Base-by-base conservation (phyloP, 2,113 vertebrate species). In the Camelus dromedarius region DNA sequence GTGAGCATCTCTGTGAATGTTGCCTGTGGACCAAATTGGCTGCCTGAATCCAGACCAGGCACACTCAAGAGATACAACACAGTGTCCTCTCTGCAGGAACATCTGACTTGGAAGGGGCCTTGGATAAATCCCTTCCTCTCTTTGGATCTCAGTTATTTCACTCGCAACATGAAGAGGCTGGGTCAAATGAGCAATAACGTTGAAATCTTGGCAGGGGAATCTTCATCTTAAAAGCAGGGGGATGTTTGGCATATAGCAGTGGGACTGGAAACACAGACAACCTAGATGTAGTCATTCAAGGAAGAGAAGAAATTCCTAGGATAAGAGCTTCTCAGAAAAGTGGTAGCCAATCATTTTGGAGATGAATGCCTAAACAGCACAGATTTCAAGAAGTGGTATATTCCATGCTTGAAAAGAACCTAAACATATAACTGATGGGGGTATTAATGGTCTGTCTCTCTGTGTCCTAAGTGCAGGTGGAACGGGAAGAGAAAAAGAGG, bases 151-250 rank as follows among this genome's bases (percentile, higher is more conserved):
- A 56, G 56, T 93, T 90, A 73, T 24, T 52, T 16, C 13, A 73
- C 6, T 12, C 26, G 4, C 67, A 67, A 90, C 54, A 83, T 38
- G 30, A 94, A 83, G 75, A 89, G 64, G 48, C 9, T 58, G 60
- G 38, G 5, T 72, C 76, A 50, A 82, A 69, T 32, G 46, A 81
- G 46, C 12, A 58, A 42, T 42, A 42, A 42, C 38, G 38, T 32
- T 82, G 79, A 90, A 82, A 77, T 90, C 30, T 62, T 32, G 30
- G 58, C 75, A 67, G 30, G 26, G 20, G 48, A 60, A 89, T 28
- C 42, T 62, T 80, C n/a, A 38, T 82, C 52, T 94, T 93, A 84
- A 93, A 67, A 72, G 56, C 66, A 84, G 60, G 42, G 62, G 4
- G 32, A 22, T 54, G 14, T 92, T 58, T 60, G 58, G 50, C 30